These are phyloP conservation scores for Dromiciops gliroides DNA, from an alignment of 2,113 vertebrate species.

Conservation along the genomic window DNA sequence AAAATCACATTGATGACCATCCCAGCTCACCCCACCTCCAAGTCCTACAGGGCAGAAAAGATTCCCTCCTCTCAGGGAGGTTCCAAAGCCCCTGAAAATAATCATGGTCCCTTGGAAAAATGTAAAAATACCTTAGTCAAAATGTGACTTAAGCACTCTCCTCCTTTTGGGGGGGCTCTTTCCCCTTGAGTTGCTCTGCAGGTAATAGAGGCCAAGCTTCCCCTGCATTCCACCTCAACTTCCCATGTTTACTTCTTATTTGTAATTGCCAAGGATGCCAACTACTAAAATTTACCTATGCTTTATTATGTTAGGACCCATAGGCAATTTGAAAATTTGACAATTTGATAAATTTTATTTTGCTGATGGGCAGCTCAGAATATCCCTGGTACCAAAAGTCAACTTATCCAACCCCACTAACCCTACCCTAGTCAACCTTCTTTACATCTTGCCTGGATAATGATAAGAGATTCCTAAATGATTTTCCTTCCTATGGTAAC, in stretches of 20 bases:
- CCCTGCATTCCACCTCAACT: background rate
- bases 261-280: background rate
- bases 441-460: background rate
- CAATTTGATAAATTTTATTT: background rate
- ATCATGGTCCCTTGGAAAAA: background rate
- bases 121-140: background rate
- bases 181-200: background rate
- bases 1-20: background rate
- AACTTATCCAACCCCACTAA: background rate
- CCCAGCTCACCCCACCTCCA: background rate
- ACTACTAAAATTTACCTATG: background rate
- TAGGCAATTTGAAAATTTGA: background rate
- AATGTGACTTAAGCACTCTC: background rate
- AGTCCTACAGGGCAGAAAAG: background rate
- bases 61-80: background rate
- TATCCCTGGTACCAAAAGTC: background rate
- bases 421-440: background rate
- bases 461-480: background rate
- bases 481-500: background rate
- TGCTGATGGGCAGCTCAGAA: background rate
- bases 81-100: background rate
- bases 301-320: background rate
- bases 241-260: background rate
- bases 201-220: background rate
- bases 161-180: background rate